Conservation (phyloP, 1,140 invertebrate genomes). For the Trichogramma pretiosum region DNA sequence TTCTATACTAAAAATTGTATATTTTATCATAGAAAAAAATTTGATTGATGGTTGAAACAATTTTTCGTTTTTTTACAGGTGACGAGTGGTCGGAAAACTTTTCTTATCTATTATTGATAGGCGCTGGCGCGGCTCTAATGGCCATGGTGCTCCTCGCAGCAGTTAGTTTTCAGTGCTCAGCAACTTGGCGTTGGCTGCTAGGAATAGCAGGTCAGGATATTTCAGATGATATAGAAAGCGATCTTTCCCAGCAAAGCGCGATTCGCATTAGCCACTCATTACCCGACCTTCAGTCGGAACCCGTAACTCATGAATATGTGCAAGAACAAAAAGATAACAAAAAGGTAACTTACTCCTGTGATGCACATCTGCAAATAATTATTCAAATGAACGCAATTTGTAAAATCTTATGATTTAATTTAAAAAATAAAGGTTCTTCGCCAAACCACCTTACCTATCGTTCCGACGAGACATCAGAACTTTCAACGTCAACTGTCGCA, state of each 20-base stretch:
- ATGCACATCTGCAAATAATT: constrained; percentile 15
- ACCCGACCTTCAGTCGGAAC: constrained; percentile 63
- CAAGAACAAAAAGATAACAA: constrained; percentile 63
- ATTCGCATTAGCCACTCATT: constrained; percentile 67
- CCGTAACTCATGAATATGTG: constrained; percentile 61
- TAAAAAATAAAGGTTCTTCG: constrained; percentile 51
- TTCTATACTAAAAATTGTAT: too few relatives aligned
- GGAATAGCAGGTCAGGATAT: constrained; percentile 47
- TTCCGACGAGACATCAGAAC: constrained; percentile 67
- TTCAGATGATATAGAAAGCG: constrained; percentile 49
- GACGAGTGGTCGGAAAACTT: constrained; percentile 43
- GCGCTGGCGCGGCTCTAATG: constrained; percentile 52
- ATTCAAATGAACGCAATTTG: too few relatives aligned
- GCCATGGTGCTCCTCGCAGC: constrained; percentile 57
- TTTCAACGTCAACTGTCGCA: constrained; percentile 72
- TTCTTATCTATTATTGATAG: constrained; percentile 45
- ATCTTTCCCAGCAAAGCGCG: constrained; percentile 54
- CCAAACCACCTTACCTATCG: constrained; percentile 72
- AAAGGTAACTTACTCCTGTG: too few relatives aligned
- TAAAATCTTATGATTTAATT: too few relatives aligned
- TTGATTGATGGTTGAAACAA: too few relatives aligned
- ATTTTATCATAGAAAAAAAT: too few relatives aligned
- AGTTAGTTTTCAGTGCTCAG: constrained; percentile 61
- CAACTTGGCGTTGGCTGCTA: constrained; percentile 61
- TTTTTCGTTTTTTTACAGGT: constrained; percentile 18